Evolutionary conservation across 2,888 invertebrate genomes (phyloP), one percentile per base, ranked within the genome.

Genomic region (Mimas tiliae): DNA sequence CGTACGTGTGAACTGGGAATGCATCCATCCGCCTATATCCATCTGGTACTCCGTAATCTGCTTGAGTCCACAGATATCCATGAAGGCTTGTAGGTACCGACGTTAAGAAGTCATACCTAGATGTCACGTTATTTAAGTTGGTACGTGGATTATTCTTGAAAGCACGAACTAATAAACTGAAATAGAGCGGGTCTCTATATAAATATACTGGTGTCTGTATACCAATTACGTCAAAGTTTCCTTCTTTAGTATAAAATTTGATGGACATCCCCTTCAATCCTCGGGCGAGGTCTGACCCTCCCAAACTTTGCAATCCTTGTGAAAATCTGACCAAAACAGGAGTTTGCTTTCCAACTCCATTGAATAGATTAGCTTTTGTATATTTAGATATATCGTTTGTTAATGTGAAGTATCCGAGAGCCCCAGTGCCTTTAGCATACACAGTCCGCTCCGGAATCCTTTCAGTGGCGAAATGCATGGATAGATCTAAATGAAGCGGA

Each of bases 391-490:
- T 96, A 79, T 97, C 97, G 76, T 97, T 95, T 0, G 97, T 97
- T 0, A 97, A 96, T 86, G 96, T 96, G 76, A 98, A 97, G 78
- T 96, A 96, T 1, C 96, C 97, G 80, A 96, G 96, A 0, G 97
- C 97, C 48, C 96, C 98, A 48, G 96, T 96, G 70, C 98, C 98
- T 89, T 98, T 98, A 0, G 98, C 98, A 84, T 98, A 98, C 0
- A 98, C 98, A 0, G 98, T 97, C 74, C 98, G 94, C 82, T 98
- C 98, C 0, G 98, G 98, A 77, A 98, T 98, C 66, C 98, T 94
- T 97, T 84, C 81, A 4, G 69, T 98, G 42, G 97, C 93, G 77
- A 95, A 95, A 80, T 97, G 97, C 78, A 97, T 96, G 0, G 96
- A 91, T 79, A 96, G 95, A 76, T 97, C 97, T 8, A 97, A 74